Conservation (phyloP, 2,797 vertebrate genomes). For the Eutrigla gurnardus region DNA sequence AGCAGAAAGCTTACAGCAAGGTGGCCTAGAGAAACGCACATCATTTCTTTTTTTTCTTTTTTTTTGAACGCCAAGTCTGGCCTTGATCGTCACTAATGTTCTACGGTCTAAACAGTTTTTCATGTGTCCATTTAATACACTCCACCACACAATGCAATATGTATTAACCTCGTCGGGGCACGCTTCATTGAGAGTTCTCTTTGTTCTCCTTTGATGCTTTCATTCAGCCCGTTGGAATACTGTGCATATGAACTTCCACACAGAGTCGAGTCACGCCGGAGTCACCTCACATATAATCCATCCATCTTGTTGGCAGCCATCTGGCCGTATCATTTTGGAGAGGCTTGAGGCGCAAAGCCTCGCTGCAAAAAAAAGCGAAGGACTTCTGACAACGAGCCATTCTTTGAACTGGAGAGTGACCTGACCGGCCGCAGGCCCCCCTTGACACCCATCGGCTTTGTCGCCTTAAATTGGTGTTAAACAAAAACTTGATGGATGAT, state of each 20-base stretch:
- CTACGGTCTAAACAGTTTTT: conserved; percentile 55
- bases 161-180: conserved; percentile 67
- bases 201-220: conserved; percentile 69
- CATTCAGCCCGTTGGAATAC: conserved; percentile 69
- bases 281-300: conserved; percentile 84
- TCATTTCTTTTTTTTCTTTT: conserved; percentile 41
- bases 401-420: conserved; percentile 76
- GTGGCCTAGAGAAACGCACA: conserved; percentile 53
- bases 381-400: conserved; percentile 65
- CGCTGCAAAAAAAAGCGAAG: conserved; percentile 46
- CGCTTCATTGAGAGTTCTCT: conserved; percentile 54
- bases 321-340: conserved; percentile 80
- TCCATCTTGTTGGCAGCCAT: conserved; percentile 87
- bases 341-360: conserved; percentile 51
- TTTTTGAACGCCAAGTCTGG: conserved; percentile 40
- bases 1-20: conserved; percentile 45
- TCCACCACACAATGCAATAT: conserved; percentile 69
- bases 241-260: conserved; percentile 76
- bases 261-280: conserved; percentile 78
- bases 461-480: conserved; percentile 61
- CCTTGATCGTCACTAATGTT: conserved; percentile 51
- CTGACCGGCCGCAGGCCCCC: conserved; percentile 58
- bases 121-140: conserved; percentile 69
- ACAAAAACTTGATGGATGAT: conserved; percentile 84
- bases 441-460: conserved; percentile 60